phyloP scores from a whole-genome alignment of 2,888 invertebrate species.

The Villa cingulata region DNA sequence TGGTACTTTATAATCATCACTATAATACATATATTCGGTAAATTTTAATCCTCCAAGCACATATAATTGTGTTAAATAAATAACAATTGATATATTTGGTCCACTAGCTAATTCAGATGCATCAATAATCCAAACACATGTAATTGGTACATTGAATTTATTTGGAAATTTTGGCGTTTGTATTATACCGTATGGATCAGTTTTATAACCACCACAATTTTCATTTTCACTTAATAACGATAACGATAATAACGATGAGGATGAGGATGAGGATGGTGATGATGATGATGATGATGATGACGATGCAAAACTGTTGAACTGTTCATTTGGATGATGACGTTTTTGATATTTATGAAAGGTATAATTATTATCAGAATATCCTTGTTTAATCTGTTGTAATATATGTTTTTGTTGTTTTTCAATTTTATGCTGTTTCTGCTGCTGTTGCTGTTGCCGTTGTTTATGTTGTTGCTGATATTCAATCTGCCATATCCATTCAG shows the following conservation, averaged over 20 bases:
- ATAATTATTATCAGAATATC: neutral
- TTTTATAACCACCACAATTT: conserved; percentile 52
- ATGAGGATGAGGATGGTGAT: conserved; percentile 1
- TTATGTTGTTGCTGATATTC: conserved; percentile 11
- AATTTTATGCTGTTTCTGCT: neutral
- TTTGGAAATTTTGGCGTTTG: conserved; percentile 76
- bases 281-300: conserved; percentile 6
- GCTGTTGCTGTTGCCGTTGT: conserved; percentile 2
- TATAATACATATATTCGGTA: conserved; percentile 63
- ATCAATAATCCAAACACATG: conserved; percentile 79
- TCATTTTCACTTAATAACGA: conserved; percentile 11
- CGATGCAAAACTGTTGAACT: neutral
- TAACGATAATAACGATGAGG: conserved; percentile 1
- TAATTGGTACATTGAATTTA: conserved; percentile 66
- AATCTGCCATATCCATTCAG: conserved; percentile 3
- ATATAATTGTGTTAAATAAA: conserved; percentile 81
- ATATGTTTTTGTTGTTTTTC: neutral
- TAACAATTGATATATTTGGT: conserved; percentile 56
- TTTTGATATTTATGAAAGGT: neutral
- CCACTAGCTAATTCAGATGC: conserved; percentile 46
- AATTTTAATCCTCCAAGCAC: conserved; percentile 63
- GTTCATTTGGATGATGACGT: conserved; percentile 10
- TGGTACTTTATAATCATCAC: conserved; percentile 51
- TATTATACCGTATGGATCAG: conserved; percentile 53
- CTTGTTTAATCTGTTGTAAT: neutral